phyloP scores from a whole-genome alignment of 2,113 vertebrate genomes.

The Spea bombifrons region DNA sequence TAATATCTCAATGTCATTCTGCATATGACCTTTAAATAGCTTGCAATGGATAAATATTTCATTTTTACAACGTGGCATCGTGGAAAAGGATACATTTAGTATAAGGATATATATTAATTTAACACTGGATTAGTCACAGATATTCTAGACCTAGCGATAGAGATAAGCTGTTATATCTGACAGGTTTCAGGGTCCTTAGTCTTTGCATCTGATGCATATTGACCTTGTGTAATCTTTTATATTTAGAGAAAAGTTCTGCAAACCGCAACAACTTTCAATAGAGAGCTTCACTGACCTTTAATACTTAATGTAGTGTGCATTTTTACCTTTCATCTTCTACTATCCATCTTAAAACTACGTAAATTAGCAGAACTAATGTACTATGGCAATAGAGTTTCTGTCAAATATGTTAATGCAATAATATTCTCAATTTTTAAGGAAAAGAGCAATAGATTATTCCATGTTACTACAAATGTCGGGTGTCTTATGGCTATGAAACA shows the following conservation, averaged over 20 bases:
- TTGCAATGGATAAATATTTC: too few relatives aligned
- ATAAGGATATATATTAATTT: too few relatives aligned
- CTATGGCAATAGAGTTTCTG: background rate
- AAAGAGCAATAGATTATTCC: too few relatives aligned
- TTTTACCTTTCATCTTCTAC: background rate
- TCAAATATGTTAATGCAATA: too few relatives aligned
- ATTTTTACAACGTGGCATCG: too few relatives aligned
- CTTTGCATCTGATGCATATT: conserved; percentile 2
- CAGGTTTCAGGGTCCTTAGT: background rate
- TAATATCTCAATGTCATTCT: too few relatives aligned
- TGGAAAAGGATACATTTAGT: too few relatives aligned
- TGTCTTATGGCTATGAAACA: too few relatives aligned
- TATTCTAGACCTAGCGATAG: background rate
- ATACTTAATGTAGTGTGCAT: background rate
- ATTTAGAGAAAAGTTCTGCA: background rate
- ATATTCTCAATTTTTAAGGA: too few relatives aligned
- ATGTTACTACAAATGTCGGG: too few relatives aligned
- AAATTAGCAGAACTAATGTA: conserved; percentile 9
- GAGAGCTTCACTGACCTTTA: background rate
- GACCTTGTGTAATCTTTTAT: background rate
- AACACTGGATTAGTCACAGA: too few relatives aligned
- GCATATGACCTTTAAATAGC: too few relatives aligned
- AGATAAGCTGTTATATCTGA: background rate
- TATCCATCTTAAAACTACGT: conserved; percentile 1
- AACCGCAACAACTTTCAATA: conserved; percentile 3